These are phyloP conservation scores for Chlorops oryzae DNA, from an alignment of 1,140 invertebrate species.

Conservation along the genomic window DNA sequence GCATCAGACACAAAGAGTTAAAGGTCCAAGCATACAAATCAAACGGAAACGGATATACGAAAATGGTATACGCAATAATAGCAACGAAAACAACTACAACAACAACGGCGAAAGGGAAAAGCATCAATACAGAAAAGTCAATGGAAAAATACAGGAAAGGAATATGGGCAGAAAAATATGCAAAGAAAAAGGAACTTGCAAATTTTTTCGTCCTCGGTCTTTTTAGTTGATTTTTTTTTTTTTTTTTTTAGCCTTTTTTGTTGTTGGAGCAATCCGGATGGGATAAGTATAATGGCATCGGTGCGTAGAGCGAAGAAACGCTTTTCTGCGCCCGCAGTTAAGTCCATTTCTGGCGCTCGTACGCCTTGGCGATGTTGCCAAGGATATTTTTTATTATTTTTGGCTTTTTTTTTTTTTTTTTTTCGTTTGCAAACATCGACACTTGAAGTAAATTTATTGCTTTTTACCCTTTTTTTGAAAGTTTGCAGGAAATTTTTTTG, in stretches of 20 bases:
- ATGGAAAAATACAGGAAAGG: too few species aligned
- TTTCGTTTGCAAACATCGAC: constrained; percentile 19
- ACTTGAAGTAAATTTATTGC: constrained; percentile 21
- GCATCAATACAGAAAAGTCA: too few species aligned
- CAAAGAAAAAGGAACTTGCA: too few species aligned
- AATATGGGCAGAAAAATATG: too few species aligned
- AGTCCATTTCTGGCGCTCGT: background rate
- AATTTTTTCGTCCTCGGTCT: too few species aligned
- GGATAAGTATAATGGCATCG: constrained; percentile 17
- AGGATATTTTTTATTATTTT: too few species aligned
- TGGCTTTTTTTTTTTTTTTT: background rate
- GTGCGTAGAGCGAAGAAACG: background rate
- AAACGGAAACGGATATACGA: background rate
- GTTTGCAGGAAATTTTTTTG: background rate
- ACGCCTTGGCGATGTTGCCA: too few species aligned
- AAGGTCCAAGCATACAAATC: background rate
- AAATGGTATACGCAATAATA: too few species aligned
- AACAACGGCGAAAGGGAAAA: too few species aligned
- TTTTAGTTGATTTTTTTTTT: constrained; percentile 1
- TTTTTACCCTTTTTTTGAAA: constrained; percentile 15
- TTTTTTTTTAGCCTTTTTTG: background rate
- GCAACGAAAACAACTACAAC: too few species aligned
- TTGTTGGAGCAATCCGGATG: constrained; percentile 13
- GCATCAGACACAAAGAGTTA: too few species aligned
- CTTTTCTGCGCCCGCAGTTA: background rate